These are phyloP conservation scores for Hypocryptadius cinnamomeus DNA, from an alignment of 2,113 vertebrate genomes.

Conservation along the genomic window DNA sequence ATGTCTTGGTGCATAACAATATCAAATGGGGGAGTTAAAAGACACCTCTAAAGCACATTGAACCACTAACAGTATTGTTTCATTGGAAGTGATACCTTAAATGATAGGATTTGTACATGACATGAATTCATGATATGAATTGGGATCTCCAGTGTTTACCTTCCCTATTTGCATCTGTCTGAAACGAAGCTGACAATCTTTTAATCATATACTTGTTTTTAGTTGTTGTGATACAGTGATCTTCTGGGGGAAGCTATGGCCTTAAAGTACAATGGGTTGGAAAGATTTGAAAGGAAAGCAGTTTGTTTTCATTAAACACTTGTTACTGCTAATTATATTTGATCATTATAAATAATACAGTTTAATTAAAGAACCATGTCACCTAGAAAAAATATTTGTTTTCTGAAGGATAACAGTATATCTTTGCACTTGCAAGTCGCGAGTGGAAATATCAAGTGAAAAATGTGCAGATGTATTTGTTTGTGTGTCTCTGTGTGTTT, in stretches of 20 bases:
- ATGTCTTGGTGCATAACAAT: background rate
- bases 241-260: conserved; percentile 23
- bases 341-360: conserved; percentile 65
- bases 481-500: background rate
- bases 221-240: background rate
- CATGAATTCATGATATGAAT: background rate
- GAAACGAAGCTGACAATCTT: background rate
- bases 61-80: background rate
- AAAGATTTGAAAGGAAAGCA: conserved; percentile 58
- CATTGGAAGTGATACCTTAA: conserved; percentile 1
- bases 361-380: conserved; percentile 69
- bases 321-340: conserved; percentile 69
- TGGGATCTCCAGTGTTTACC: background rate
- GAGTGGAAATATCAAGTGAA: background rate
- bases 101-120: background rate
- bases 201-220: conserved; percentile 10
- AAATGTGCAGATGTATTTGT: conserved; percentile 1
- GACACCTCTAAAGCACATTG: background rate
- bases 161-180: background rate
- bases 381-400: conserved; percentile 63
- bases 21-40: conserved; percentile 15
- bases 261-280: conserved; percentile 37
- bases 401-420: conserved; percentile 55
- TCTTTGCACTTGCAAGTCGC: conserved; percentile 49
- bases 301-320: conserved; percentile 74